Evolutionary conservation across 2,888 invertebrate genomes (phyloP).

Genomic region (Ligdia adustata): DNA sequence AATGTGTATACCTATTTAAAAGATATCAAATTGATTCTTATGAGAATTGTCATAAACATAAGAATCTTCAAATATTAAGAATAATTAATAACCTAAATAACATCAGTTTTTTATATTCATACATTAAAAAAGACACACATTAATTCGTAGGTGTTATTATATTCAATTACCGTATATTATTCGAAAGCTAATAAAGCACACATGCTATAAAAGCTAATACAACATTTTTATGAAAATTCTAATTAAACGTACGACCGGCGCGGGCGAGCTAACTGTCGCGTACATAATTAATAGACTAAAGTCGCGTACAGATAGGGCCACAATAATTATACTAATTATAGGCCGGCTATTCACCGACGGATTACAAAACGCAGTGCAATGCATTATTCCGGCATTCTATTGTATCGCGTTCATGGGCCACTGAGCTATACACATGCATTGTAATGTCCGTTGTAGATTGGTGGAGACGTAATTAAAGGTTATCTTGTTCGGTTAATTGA

Average conservation of each 20-base stretch:
- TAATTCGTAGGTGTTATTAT: too few relatives aligned
- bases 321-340: conserved; percentile 18
- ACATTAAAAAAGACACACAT: too few relatives aligned
- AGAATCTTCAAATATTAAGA: too few relatives aligned
- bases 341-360: conserved; percentile 12
- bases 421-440: conserved; percentile 6
- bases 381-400: conserved; percentile 11
- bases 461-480: too few relatives aligned
- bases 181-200: background rate
- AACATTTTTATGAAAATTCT: background rate
- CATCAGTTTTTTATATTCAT: too few relatives aligned
- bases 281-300: conserved; percentile 10
- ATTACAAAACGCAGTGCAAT: conserved; percentile 17
- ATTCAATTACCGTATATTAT: too few relatives aligned
- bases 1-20: too few relatives aligned
- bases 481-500: too few relatives aligned
- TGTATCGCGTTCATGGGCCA: conserved; percentile 15
- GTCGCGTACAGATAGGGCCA: conserved; percentile 3
- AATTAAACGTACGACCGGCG: conserved; percentile 2
- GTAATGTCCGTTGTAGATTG: conserved; percentile 2
- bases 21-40: too few relatives aligned
- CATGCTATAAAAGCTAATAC: background rate
- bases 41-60: too few relatives aligned
- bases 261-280: conserved; percentile 7
- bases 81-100: too few relatives aligned